Percentiles rank a stretch among this genome's conserved stretches.
These are phyloP conservation scores for Dysmachus trigonus DNA, from an alignment of 2,888 invertebrate genomes.

Conservation along the genomic window DNA sequence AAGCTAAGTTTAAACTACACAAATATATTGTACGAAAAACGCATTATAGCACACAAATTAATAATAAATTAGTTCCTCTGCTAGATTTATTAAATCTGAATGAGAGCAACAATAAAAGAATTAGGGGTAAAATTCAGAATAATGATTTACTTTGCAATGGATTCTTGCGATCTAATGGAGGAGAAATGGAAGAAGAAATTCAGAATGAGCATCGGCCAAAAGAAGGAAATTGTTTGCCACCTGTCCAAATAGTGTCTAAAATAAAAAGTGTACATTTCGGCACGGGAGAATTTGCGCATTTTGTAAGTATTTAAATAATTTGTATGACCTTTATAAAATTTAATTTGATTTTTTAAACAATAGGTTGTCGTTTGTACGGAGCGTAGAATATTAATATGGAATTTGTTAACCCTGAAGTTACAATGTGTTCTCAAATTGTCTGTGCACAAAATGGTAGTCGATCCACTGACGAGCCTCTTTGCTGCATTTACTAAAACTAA, in stretches of 20 bases:
- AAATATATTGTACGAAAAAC: slow-evolving; percentile 49
- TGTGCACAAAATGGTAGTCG: slow-evolving; percentile 66
- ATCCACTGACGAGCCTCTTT: slow-evolving; percentile 71
- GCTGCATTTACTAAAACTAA: slow-evolving; percentile 71
- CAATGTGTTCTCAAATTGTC: slow-evolving; percentile 67
- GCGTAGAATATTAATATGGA: slow-evolving; percentile 72
- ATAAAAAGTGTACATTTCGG: slow-evolving; percentile 61
- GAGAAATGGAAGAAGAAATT: neutral
- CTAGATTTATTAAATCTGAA: slow-evolving; percentile 56
- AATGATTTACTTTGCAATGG: slow-evolving; percentile 17
- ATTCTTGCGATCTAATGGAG: neutral
- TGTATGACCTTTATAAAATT: neutral
- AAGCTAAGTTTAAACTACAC: slow-evolving; percentile 58
- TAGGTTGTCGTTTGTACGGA: slow-evolving; percentile 64
- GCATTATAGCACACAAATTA: slow-evolving; percentile 51
- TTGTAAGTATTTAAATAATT: slow-evolving; percentile 51
- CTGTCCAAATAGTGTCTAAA: slow-evolving; percentile 54
- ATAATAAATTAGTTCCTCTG: slow-evolving; percentile 55
- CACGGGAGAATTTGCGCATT: slow-evolving; percentile 59
- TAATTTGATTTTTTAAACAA: slow-evolving; percentile 43
- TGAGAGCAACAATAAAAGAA: slow-evolving; percentile 21
- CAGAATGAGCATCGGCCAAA: neutral
- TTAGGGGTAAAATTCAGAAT: neutral
- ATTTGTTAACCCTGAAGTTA: slow-evolving; percentile 71
- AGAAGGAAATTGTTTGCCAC: slow-evolving; percentile 40